Evolutionary conservation across 2,797 vertebrate species (phyloP).

Genomic region (Loriculus beryllinus): DNA sequence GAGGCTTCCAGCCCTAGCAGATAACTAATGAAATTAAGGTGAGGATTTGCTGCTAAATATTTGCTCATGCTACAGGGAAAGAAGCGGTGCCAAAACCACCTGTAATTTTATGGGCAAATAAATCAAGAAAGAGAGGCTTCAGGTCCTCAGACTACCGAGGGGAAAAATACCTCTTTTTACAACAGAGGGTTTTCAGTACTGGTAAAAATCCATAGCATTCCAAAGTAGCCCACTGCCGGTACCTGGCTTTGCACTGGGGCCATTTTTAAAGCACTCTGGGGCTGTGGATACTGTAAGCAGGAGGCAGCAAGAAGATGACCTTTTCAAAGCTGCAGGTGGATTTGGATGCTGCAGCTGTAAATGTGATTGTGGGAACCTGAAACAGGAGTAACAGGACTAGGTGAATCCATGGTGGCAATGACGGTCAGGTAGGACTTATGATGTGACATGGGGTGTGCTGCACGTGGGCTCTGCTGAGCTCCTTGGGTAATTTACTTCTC

Average conservation of each 20-base stretch:
- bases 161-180: background rate
- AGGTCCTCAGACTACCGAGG: conserved; percentile 10
- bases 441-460: background rate
- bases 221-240: background rate
- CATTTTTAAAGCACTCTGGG: background rate
- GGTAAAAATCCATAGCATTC: background rate
- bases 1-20: conserved; percentile 22
- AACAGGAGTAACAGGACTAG: background rate
- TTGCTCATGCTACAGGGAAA: conserved; percentile 54
- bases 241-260: background rate
- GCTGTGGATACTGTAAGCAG: background rate
- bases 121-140: conserved; percentile 16
- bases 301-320: background rate
- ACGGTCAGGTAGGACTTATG: background rate
- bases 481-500: background rate
- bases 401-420: background rate
- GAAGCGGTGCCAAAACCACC: conserved; percentile 49
- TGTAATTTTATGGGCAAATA: conserved; percentile 73
- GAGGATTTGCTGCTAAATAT: conserved; percentile 66
- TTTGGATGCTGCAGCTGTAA: background rate
- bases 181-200: background rate
- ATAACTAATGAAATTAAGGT: conserved; percentile 71
- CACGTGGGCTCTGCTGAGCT: background rate
- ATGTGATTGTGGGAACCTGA: background rate
- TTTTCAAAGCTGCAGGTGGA: background rate